Evolutionary conservation across 1,140 invertebrate genomes (phyloP).

Genomic region (Chionoecetes opilio): DNA sequence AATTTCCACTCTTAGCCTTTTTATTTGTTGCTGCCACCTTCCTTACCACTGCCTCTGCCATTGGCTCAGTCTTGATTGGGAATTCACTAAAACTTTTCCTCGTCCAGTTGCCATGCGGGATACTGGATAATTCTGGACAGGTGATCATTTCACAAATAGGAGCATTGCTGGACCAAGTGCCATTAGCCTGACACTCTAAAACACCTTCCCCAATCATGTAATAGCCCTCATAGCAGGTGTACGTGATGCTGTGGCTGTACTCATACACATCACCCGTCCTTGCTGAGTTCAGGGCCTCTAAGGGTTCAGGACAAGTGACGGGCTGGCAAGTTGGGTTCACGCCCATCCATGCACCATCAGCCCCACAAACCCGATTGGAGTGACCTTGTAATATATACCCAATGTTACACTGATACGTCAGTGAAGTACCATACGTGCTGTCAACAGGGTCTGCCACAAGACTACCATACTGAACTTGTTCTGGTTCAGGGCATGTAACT

Average conservation of each 20-base stretch:
- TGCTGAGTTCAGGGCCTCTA: slow-evolving; percentile 76
- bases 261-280: slow-evolving; percentile 79
- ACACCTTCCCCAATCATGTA: slow-evolving; percentile 82
- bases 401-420: slow-evolving; percentile 83
- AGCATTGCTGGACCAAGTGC: slow-evolving; percentile 83
- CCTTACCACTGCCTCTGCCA: slow-evolving; percentile 47
- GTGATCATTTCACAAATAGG: slow-evolving; percentile 83
- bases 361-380: slow-evolving; percentile 83
- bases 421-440: slow-evolving; percentile 71
- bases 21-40: not conserved
- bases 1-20: not conserved
- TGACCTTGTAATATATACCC: slow-evolving; percentile 84
- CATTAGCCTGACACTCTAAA: slow-evolving; percentile 83
- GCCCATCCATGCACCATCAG: slow-evolving; percentile 84
- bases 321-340: slow-evolving; percentile 81
- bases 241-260: slow-evolving; percentile 82
- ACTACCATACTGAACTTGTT: slow-evolving; percentile 79
- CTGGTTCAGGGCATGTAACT: slow-evolving; percentile 81
- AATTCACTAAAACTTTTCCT: slow-evolving; percentile 75
- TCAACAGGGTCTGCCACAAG: slow-evolving; percentile 71
- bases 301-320: slow-evolving; percentile 80
- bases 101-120: slow-evolving; percentile 72
- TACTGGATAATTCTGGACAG: slow-evolving; percentile 79
- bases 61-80: slow-evolving; percentile 75
- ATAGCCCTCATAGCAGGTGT: slow-evolving; percentile 84